Conservation (phyloP, 2,113 vertebrate species). For the Machaerirhynchus nigripectus region DNA sequence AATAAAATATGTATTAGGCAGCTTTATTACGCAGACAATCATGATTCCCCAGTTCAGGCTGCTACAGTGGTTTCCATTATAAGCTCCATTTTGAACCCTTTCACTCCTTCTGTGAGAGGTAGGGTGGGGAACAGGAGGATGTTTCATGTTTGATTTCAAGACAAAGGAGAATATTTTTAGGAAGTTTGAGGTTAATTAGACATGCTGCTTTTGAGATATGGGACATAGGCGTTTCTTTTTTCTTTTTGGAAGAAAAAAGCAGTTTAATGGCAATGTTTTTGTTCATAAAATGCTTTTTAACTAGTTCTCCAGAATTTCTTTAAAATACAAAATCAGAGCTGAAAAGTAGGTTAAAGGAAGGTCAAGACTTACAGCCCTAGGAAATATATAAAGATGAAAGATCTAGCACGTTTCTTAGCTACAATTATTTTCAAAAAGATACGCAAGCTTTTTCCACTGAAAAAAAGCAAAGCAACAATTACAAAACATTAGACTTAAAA, state of each 20-base stretch:
- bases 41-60: neutral
- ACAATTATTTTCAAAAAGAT: neutral
- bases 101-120: neutral
- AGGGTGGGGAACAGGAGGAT: constrained; percentile 48
- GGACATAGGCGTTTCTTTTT: neutral
- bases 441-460: neutral
- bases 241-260: neutral
- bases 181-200: constrained; percentile 63
- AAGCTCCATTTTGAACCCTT: neutral
- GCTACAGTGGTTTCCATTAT: neutral
- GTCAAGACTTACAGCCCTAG: neutral
- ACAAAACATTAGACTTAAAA: neutral
- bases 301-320: constrained; percentile 12
- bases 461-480: neutral
- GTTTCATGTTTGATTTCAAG: constrained; percentile 62
- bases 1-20: constrained; percentile 51
- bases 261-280: constrained; percentile 2
- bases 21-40: constrained; percentile 19
- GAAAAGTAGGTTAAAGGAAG: constrained; percentile 5
- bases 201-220: constrained; percentile 52
- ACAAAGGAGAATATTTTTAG: constrained; percentile 64
- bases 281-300: neutral
- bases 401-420: neutral
- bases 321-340: neutral
- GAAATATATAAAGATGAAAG: neutral